Evolutionary conservation across 1,140 invertebrate genomes (phyloP), one percentile per base, ranked within the genome.

Genomic region (Brachionus angularis): DNA sequence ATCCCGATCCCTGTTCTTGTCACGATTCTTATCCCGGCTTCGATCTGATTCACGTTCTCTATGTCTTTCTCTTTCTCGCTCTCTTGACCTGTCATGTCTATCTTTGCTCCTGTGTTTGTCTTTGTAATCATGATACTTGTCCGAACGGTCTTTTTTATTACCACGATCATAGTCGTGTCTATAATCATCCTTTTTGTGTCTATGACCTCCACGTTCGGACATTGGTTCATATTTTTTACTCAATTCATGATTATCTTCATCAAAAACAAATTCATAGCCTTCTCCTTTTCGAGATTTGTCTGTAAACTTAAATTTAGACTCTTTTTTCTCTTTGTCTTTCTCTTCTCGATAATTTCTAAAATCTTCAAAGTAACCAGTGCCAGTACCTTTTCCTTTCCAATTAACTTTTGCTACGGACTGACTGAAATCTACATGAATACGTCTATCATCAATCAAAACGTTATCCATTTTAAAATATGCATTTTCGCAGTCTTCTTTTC

Each of bases 401-500:
- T 55, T 71, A 18, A 49, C 53, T 39, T 95, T 96, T 0, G 93
- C 87, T 0, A 99, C 95, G 46, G 93, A 96, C 78, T 99, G 96
- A 75, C 93, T 96, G 82, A 99, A 99, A 81, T 99, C 96, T 1
- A 99, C 96, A 81, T 99, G 96, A 75, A 99, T 98, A 75, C 96
- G 84, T 49, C 96, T 82, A 78, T 99, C 96, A 83, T 99, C 96
- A 76, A 99, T 98, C 0, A 98, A 82, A 0, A 98, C 95, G 84
- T 99, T 99, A 77, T 98, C 95, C 96, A 99, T 99, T 85, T 99
- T 99, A 76, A 98, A 96, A 83, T 93, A 99, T 2, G 96, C 96
- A 74, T 91, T 89, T 84, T 99, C 96, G 84, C 96, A 98, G 8
- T 93, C 87, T 79, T 96, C 78, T 88, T 75, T 72, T 79, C 83